These are phyloP conservation scores for Deilephila porcellus DNA, from an alignment of 2,888 invertebrate species.

Conservation along the genomic window DNA sequence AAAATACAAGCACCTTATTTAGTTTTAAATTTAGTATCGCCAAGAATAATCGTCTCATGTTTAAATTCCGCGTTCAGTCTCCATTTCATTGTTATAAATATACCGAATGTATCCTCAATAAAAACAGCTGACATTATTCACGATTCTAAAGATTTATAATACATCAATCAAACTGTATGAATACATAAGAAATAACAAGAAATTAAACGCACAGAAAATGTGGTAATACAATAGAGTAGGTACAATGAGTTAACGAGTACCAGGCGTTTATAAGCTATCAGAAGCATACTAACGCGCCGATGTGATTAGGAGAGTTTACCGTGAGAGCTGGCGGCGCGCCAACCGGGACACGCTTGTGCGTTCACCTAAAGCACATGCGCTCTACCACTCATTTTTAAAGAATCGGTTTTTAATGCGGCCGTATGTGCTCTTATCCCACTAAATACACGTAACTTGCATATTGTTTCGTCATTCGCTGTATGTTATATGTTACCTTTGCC, in stretches of 20 bases:
- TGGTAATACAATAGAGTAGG: conserved; percentile 45
- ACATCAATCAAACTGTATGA: not conserved
- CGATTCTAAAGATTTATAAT: not conserved
- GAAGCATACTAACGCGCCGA: conserved; percentile 71
- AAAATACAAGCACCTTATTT: not conserved
- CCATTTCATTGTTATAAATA: not conserved
- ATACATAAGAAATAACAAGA: conserved; percentile 7
- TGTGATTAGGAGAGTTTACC: conserved; percentile 80
- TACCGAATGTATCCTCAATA: not conserved
- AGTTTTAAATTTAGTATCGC: not conserved
- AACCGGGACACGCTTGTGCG: conserved; percentile 79
- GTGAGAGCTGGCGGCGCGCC: conserved; percentile 80
- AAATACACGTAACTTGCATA: not conserved
- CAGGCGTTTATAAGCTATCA: conserved; percentile 76
- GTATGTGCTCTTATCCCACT: not conserved
- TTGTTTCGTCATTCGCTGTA: not conserved
- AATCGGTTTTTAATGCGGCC: conserved; percentile 31
- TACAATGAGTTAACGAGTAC: conserved; percentile 65
- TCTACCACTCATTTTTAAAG: conserved; percentile 66
- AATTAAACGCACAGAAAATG: conserved; percentile 43
- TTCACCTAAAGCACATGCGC: conserved; percentile 63
- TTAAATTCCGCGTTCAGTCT: too few relatives aligned
- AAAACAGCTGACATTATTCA: not conserved
- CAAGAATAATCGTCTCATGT: too few relatives aligned
- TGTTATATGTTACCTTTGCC: not conserved